These are phyloP conservation scores for Antechinus flavipes DNA, from an alignment of 2,113 vertebrate species.

Conservation along the genomic window DNA sequence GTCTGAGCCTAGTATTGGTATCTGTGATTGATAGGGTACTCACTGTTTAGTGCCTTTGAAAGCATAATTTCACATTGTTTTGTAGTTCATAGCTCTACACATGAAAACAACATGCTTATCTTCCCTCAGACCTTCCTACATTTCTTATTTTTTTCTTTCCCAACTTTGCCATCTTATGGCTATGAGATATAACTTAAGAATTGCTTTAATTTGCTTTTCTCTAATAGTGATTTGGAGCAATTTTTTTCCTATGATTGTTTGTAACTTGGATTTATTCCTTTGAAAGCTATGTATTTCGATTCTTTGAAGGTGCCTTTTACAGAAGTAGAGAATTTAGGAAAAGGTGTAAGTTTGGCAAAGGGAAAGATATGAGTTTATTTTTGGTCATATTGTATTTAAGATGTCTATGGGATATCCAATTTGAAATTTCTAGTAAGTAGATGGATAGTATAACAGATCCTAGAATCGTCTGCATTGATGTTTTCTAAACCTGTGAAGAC, in stretches of 20 bases:
- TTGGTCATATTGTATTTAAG: neutral
- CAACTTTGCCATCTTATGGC: neutral
- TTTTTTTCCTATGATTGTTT: neutral
- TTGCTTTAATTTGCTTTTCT: neutral
- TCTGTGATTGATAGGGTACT: neutral
- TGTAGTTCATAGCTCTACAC: neutral
- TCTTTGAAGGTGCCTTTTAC: neutral
- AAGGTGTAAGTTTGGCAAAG: neutral
- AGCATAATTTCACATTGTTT: neutral
- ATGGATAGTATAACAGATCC: neutral
- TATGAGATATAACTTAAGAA: neutral
- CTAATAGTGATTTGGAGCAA: neutral
- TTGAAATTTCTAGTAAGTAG: neutral
- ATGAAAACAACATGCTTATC: neutral
- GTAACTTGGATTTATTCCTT: neutral
- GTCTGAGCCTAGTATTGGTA: neutral
- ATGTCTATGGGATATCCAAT: neutral
- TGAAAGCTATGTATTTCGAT: neutral
- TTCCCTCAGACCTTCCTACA: neutral
- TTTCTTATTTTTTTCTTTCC: neutral
- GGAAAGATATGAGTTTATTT: neutral
- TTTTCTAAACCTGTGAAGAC: neutral
- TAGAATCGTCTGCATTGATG: neutral
- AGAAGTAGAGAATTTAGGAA: neutral
- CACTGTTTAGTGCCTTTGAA: neutral